Conservation (phyloP, 1,140 invertebrate genomes). For the Pemphigus obesinymphae region DNA sequence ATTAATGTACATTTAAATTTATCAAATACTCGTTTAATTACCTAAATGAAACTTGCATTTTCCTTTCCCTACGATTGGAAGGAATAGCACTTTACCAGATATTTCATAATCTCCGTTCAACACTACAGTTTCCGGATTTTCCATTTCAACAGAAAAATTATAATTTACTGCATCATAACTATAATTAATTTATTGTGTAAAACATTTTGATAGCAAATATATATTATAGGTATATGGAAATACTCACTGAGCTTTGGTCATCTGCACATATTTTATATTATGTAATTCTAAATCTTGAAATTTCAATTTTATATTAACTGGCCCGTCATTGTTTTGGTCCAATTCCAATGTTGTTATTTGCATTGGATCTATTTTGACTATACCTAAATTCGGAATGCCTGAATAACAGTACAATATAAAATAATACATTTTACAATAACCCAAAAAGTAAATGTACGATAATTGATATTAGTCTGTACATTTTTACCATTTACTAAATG, state of each 20-base stretch:
- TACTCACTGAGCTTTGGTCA: neutral
- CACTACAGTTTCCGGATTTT: slow-evolving; percentile 7
- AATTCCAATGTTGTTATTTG: slow-evolving; percentile 45
- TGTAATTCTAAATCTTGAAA: slow-evolving; percentile 50
- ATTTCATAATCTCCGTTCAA: slow-evolving; percentile 46
- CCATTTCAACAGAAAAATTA: neutral
- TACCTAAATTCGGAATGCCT: slow-evolving; percentile 47
- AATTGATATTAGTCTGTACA: neutral
- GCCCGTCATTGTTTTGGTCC: slow-evolving; percentile 47
- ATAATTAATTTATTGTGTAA: too few relatives aligned
- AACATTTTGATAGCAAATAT: too few relatives aligned
- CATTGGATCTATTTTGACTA: slow-evolving; percentile 49
- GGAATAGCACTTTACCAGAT: slow-evolving; percentile 47
- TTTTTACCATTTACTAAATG: slow-evolving; percentile 45
- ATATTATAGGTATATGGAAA: neutral
- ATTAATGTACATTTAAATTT: too few relatives aligned
- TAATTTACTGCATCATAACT: neutral
- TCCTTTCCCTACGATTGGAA: slow-evolving; percentile 47
- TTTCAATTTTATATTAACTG: slow-evolving; percentile 49
- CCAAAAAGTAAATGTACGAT: neutral
- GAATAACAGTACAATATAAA: neutral
- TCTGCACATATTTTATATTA: neutral
- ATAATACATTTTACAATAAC: neutral
- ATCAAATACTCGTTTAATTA: too few relatives aligned
- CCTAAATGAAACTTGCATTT: slow-evolving; percentile 45